Percentiles rank a stretch among this genome's conserved stretches.
These are phyloP conservation scores for Cardiocondyla obscurior DNA, from an alignment of 1,140 invertebrate genomes.

Conservation along the genomic window DNA sequence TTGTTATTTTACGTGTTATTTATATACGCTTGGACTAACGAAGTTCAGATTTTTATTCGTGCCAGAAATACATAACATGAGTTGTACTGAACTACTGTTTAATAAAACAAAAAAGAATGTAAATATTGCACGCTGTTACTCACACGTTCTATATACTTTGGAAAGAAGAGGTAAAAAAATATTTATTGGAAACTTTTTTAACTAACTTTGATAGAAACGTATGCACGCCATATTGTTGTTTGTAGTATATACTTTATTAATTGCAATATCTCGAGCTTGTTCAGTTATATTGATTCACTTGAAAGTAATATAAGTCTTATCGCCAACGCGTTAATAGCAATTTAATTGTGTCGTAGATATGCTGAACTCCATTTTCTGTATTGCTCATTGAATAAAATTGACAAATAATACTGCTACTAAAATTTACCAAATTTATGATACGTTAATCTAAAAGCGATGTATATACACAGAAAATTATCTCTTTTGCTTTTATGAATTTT, in stretches of 20 bases:
- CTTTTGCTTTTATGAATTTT: background rate
- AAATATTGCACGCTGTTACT: slow-evolving; percentile 60
- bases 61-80: slow-evolving; percentile 70
- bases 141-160: slow-evolving; percentile 50
- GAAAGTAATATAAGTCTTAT: slow-evolving; percentile 53
- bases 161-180: slow-evolving; percentile 27
- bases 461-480: background rate
- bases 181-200: slow-evolving; percentile 20
- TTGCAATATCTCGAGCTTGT: slow-evolving; percentile 40
- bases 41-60: slow-evolving; percentile 65
- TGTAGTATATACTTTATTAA: slow-evolving; percentile 50
- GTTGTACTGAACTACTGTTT: slow-evolving; percentile 70
- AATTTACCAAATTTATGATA: slow-evolving; percentile 8
- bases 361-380: slow-evolving; percentile 27
- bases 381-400: slow-evolving; percentile 53
- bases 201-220: slow-evolving; percentile 3
- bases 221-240: slow-evolving; percentile 62
- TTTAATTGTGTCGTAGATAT: slow-evolving; percentile 47
- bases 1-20: slow-evolving; percentile 59
- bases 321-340: slow-evolving; percentile 48
- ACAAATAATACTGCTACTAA: slow-evolving; percentile 5
- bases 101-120: slow-evolving; percentile 66
- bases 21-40: slow-evolving; percentile 54
- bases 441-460: background rate
- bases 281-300: slow-evolving; percentile 40